Conservation (phyloP, 2,888 invertebrate species). For the Cordilura impudica region DNA sequence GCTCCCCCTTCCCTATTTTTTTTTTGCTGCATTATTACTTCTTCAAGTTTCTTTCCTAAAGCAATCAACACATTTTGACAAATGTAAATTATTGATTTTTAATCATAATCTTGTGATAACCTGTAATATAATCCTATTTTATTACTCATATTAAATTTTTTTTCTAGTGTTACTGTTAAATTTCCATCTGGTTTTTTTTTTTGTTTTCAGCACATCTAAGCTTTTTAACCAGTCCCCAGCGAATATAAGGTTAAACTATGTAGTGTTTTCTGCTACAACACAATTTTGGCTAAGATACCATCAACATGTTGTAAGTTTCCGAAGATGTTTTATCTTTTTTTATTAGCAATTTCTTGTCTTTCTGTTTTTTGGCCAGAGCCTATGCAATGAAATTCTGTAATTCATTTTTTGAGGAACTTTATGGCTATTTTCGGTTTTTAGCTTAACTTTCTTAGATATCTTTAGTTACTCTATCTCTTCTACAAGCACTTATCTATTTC, state of each 20-base stretch:
- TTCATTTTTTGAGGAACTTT: slow-evolving; percentile 51
- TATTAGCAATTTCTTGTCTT: slow-evolving; percentile 51
- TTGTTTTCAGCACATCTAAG: slow-evolving; percentile 2
- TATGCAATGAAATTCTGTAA: slow-evolving; percentile 16
- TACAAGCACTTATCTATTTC: slow-evolving; percentile 58
- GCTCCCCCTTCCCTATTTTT: no score
- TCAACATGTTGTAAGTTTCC: slow-evolving; percentile 60
- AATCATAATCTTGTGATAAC: slow-evolving; percentile 52
- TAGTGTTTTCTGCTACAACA: slow-evolving; percentile 55
- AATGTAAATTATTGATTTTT: slow-evolving; percentile 55
- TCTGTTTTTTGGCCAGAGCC: slow-evolving; percentile 24
- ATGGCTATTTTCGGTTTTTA: slow-evolving; percentile 26
- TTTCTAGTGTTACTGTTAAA: slow-evolving; percentile 19
- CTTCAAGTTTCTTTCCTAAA: neutral
- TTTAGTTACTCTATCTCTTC: slow-evolving; percentile 65
- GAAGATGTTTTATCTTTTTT: slow-evolving; percentile 59
- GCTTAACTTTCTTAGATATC: slow-evolving; percentile 1
- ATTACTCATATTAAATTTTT: slow-evolving; percentile 51
- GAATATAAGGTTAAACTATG: slow-evolving; percentile 57
- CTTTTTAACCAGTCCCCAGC: slow-evolving; percentile 2
- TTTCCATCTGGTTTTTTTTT: slow-evolving; percentile 8
- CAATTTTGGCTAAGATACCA: slow-evolving; percentile 44
- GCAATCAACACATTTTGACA: slow-evolving; percentile 32
- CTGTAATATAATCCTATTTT: slow-evolving; percentile 51
- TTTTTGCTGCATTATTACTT: no score